A percentile compares a stretch with the other conserved stretches of the same genome.
phyloP scores from a whole-genome alignment of 2,113 vertebrate species.

The Osmerus mordax region DNA sequence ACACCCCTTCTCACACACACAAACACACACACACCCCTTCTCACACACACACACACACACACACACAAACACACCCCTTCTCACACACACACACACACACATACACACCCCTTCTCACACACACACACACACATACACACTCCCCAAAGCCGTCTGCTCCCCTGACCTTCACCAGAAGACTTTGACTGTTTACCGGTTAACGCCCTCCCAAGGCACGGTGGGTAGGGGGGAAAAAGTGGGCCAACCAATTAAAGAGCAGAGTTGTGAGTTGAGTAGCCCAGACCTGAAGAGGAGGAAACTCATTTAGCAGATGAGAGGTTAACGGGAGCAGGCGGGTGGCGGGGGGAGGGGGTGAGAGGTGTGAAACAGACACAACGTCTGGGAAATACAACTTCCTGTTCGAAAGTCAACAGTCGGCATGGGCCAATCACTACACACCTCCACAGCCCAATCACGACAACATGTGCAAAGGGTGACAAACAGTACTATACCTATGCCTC shows the following conservation, averaged over 20 bases:
- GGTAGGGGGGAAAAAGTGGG: slow-evolving; percentile 9
- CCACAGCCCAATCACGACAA: slow-evolving; percentile 10
- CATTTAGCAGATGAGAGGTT: slow-evolving; percentile 64
- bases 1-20: neutral
- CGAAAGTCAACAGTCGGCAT: slow-evolving; percentile 1
- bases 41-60: neutral
- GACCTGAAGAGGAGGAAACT: slow-evolving; percentile 60
- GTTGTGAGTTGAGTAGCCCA: slow-evolving; percentile 28
- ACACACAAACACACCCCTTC: slow-evolving; percentile 8
- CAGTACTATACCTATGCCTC: neutral
- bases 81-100: neutral
- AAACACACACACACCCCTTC: neutral
- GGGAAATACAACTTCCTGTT: slow-evolving; percentile 54
- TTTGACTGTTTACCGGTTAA: slow-evolving; percentile 49
- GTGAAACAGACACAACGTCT: slow-evolving; percentile 39
- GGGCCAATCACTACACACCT: slow-evolving; percentile 53
- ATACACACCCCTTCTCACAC: neutral
- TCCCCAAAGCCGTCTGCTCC: slow-evolving; percentile 25
- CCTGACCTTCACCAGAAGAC: slow-evolving; percentile 58
- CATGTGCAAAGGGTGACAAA: neutral
- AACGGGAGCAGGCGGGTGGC: slow-evolving; percentile 40
- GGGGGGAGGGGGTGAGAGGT: slow-evolving; percentile 15
- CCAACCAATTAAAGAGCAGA: slow-evolving; percentile 58
- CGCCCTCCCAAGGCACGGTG: slow-evolving; percentile 43
- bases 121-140: neutral